Percentiles rank a stretch among this genome's conserved stretches.
These are phyloP conservation scores for Catotricha subobsoleta DNA, from an alignment of 2,888 invertebrate genomes.

Conservation along the genomic window DNA sequence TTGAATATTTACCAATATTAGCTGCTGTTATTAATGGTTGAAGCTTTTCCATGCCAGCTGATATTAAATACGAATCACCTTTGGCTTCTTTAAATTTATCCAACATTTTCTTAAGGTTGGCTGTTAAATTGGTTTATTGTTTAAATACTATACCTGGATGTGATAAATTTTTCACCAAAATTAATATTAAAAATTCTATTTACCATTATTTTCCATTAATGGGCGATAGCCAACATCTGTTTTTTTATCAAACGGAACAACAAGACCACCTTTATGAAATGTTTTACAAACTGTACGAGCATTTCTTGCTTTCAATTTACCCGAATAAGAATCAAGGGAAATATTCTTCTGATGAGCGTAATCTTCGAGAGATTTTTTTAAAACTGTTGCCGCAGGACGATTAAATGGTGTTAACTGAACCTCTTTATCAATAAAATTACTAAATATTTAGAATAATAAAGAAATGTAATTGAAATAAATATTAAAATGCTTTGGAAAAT, in stretches of 20 bases:
- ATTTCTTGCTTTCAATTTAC: constrained; percentile 41
- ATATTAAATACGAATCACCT: constrained; percentile 37
- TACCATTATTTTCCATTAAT: constrained; percentile 47
- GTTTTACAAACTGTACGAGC: constrained; percentile 47
- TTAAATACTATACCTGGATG: neutral
- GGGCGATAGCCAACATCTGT: constrained; percentile 72
- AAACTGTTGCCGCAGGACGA: constrained; percentile 36
- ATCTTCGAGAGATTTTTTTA: constrained; percentile 41
- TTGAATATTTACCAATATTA: constrained; percentile 35
- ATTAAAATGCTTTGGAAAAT: neutral
- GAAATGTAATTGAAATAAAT: constrained; percentile 1
- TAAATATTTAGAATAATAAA: constrained; percentile 7
- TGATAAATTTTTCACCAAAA: neutral
- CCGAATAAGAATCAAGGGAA: constrained; percentile 36
- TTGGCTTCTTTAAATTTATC: constrained; percentile 40
- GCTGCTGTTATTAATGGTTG: constrained; percentile 69
- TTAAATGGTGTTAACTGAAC: constrained; percentile 38
- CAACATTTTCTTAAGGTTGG: constrained; percentile 45
- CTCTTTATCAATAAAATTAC: constrained; percentile 22
- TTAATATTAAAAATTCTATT: constrained; percentile 15
- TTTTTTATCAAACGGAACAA: constrained; percentile 67
- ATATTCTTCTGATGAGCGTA: constrained; percentile 43
- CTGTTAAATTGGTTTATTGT: neutral
- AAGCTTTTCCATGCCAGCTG: constrained; percentile 44
- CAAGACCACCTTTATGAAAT: constrained; percentile 67